These are phyloP conservation scores for Eurytoma californica DNA, from an alignment of 2,888 invertebrate species.

Conservation along the genomic window DNA sequence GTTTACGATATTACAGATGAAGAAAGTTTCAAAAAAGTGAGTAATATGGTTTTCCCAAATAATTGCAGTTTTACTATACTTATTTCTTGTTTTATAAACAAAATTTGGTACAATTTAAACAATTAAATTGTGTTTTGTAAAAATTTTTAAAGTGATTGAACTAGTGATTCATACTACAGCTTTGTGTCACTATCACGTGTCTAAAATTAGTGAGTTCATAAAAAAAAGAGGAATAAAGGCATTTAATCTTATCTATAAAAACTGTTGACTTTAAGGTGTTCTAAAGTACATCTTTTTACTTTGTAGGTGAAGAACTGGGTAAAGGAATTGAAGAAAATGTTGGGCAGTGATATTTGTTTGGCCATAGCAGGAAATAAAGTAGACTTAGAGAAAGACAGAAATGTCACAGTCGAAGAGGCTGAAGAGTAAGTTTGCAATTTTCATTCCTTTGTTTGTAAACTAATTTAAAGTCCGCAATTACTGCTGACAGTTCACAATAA, in stretches of 20 bases:
- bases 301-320: conserved; percentile 97
- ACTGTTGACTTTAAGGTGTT: background rate
- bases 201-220: conserved; percentile 2
- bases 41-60: conserved; percentile 9
- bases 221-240: conserved; percentile 16
- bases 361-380: conserved; percentile 98
- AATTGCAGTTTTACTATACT: too few species aligned
- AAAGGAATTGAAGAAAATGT: conserved; percentile 95
- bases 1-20: conserved; percentile 99
- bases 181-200: too few species aligned
- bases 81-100: background rate
- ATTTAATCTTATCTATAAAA: conserved; percentile 24
- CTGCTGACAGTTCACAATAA: conserved; percentile 6
- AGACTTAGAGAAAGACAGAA: conserved; percentile 94
- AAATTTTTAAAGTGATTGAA: background rate
- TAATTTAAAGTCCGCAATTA: conserved; percentile 18
- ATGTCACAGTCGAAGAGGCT: conserved; percentile 89
- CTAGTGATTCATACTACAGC: too few species aligned
- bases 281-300: conserved; percentile 15
- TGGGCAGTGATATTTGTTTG: conserved; percentile 93
- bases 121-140: background rate
- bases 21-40: conserved; percentile 95
- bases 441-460: conserved; percentile 20
- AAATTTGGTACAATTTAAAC: background rate
- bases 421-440: conserved; percentile 81